Evolutionary conservation across 2,113 vertebrate genomes (phyloP).

Genomic region (Scalopus aquaticus): DNA sequence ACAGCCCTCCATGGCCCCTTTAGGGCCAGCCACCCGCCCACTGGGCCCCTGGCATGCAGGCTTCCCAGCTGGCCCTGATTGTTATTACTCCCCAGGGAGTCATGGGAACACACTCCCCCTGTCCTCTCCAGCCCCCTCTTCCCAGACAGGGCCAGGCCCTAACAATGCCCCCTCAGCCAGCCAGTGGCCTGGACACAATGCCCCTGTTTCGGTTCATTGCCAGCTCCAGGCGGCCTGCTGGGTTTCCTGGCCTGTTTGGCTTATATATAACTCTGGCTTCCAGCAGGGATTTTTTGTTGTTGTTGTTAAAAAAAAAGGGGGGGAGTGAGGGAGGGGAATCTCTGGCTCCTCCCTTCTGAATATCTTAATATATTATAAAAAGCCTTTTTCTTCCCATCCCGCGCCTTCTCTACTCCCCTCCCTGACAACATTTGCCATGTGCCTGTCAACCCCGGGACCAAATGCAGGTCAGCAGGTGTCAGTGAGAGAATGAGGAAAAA

Average conservation of each 20-base stretch:
- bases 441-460: slow-evolving; percentile 50
- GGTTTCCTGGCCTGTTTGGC: slow-evolving; percentile 74
- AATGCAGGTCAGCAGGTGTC: slow-evolving; percentile 74
- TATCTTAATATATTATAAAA: slow-evolving; percentile 72
- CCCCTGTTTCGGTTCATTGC: slow-evolving; percentile 80
- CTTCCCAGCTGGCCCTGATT: slow-evolving; percentile 77
- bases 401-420: neutral
- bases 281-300: slow-evolving; percentile 60
- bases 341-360: slow-evolving; percentile 64
- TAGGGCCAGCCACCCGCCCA: slow-evolving; percentile 56
- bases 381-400: slow-evolving; percentile 21
- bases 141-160: slow-evolving; percentile 79
- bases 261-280: slow-evolving; percentile 71
- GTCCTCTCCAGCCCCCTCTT: slow-evolving; percentile 51
- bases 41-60: slow-evolving; percentile 52
- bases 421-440: slow-evolving; percentile 23
- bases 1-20: neutral
- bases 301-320: slow-evolving; percentile 1
- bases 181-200: slow-evolving; percentile 88
- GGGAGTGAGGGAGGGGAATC: neutral
- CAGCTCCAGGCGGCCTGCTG: slow-evolving; percentile 71
- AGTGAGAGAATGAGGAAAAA: slow-evolving; percentile 38
- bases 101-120: slow-evolving; percentile 79
- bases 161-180: slow-evolving; percentile 85
- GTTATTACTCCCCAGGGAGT: slow-evolving; percentile 83